phyloP scores from a whole-genome alignment of 1,140 invertebrate genomes.

The Drosophila erecta region DNA sequence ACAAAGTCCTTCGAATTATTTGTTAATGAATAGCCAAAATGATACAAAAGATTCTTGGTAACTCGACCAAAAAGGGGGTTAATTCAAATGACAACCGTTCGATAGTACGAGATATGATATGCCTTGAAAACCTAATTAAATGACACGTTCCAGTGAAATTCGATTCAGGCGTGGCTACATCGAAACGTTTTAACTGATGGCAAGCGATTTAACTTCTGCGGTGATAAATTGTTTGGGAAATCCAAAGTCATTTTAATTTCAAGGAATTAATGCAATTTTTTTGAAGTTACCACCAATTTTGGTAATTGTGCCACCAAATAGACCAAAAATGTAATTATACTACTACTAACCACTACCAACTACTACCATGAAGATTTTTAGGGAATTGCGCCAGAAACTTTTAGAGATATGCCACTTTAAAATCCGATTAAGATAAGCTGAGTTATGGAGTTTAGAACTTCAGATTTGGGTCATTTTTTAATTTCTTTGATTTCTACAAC shows the following conservation, averaged over 20 bases:
- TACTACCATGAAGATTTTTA: no score
- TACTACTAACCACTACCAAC: no score
- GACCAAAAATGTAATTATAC: no score
- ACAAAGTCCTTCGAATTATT: slow-evolving; percentile 15
- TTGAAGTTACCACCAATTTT: no score
- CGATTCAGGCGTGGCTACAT: neutral
- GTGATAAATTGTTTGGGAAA: neutral
- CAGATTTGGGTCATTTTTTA: no score
- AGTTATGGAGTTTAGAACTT: no score
- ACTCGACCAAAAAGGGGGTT: slow-evolving; percentile 4
- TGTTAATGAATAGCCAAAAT: slow-evolving; percentile 72
- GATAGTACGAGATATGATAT: slow-evolving; percentile 28
- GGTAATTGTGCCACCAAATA: no score
- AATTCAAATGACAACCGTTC: slow-evolving; percentile 44
- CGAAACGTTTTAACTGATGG: slow-evolving; percentile 7
- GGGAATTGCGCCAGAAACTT: no score
- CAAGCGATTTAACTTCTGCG: slow-evolving; percentile 5
- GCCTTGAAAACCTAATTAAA: slow-evolving; percentile 40
- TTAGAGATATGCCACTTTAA: no score
- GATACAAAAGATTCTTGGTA: slow-evolving; percentile 43
- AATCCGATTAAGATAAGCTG: no score
- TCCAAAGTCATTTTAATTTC: neutral
- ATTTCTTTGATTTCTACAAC: no score
- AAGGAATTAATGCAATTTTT: neutral
- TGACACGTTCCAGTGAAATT: slow-evolving; percentile 42